Conservation (phyloP, 2,797 vertebrate species). For the Myripristis jacobus region DNA sequence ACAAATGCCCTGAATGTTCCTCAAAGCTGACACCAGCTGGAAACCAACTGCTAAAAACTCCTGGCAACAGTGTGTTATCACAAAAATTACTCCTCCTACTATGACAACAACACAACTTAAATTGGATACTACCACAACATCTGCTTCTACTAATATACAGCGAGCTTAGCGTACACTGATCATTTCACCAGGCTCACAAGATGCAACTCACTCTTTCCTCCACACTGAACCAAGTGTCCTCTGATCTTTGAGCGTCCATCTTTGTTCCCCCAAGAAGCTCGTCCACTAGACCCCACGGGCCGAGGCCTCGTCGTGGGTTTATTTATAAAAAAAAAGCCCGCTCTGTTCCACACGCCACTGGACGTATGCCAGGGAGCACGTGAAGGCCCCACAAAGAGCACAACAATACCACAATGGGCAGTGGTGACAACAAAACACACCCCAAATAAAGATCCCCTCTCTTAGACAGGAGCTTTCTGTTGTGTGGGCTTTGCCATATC, state of each 20-base stretch:
- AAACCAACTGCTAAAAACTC: background rate
- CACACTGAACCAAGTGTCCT: slow-evolving; percentile 39
- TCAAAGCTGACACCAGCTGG: background rate
- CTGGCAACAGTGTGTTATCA: background rate
- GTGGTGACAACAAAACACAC: slow-evolving; percentile 50
- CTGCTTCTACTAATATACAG: background rate
- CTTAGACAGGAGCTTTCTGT: slow-evolving; percentile 39
- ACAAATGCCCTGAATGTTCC: slow-evolving; percentile 45
- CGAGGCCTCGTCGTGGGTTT: slow-evolving; percentile 41
- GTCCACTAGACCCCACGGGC: slow-evolving; percentile 40
- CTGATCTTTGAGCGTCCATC: slow-evolving; percentile 65
- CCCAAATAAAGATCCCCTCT: slow-evolving; percentile 34
- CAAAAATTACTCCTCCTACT: background rate
- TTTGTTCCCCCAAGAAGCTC: slow-evolving; percentile 36
- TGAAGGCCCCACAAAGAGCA: slow-evolving; percentile 74
- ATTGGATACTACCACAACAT: too few species aligned
- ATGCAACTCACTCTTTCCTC: slow-evolving; percentile 51
- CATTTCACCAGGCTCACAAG: background rate
- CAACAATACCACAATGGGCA: slow-evolving; percentile 73
- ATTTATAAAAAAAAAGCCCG: slow-evolving; percentile 77
- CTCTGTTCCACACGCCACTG: slow-evolving; percentile 62
- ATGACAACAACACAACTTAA: background rate
- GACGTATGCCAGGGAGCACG: slow-evolving; percentile 58
- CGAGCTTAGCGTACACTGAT: background rate
- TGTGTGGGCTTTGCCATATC: slow-evolving; percentile 58